phyloP scores from a whole-genome alignment of 2,113 vertebrate genomes.

The Macheiramphus alcinus region DNA sequence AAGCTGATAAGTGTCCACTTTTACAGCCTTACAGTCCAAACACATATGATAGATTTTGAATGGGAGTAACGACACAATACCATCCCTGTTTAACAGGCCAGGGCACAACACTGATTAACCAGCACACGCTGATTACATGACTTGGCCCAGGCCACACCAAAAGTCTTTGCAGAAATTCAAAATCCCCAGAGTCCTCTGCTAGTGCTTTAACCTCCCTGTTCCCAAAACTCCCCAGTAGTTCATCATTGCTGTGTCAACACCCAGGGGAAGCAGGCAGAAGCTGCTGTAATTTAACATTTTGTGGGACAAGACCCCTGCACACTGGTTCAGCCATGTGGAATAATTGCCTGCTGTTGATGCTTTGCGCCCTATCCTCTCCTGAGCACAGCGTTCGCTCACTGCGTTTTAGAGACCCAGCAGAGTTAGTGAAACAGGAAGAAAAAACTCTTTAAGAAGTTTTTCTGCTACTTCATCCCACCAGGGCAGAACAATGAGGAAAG shows the following conservation, averaged over 20 bases:
- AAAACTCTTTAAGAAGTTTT: not conserved
- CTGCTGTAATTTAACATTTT: not conserved
- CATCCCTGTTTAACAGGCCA: not conserved
- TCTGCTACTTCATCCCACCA: not conserved
- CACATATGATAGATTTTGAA: not conserved
- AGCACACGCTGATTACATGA: rapidly evolving
- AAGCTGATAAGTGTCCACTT: not conserved
- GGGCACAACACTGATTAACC: not conserved
- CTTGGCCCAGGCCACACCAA: not conserved
- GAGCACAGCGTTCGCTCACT: not conserved
- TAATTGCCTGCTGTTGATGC: not conserved
- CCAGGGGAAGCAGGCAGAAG: not conserved
- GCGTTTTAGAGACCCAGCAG: not conserved
- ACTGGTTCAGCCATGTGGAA: not conserved
- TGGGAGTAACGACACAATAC: not conserved
- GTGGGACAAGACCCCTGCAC: not conserved
- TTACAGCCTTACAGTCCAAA: not conserved
- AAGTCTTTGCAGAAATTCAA: not conserved
- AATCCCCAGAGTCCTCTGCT: not conserved
- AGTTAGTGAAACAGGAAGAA: not conserved
- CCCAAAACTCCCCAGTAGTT: not conserved
- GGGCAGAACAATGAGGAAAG: not conserved
- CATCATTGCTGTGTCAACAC: not conserved
- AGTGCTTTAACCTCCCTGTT: rapidly evolving
- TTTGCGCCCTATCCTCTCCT: not conserved